Evolutionary conservation across 1,140 invertebrate species (phyloP).

Genomic region (Camponotus floridanus): DNA sequence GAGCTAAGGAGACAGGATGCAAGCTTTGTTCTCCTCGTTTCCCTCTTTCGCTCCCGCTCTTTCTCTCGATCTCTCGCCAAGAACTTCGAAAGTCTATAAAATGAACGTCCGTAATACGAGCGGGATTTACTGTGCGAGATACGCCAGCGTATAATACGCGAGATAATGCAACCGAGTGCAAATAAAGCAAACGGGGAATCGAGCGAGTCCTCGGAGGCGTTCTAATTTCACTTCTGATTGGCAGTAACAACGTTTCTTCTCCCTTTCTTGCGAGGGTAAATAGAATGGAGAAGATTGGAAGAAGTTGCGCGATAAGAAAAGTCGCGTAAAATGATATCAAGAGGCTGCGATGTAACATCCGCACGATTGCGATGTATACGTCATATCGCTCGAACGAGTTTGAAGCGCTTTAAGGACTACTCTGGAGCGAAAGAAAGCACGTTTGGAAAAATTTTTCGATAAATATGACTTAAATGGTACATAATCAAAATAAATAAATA

Average conservation of each 20-base stretch:
- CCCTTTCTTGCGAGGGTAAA: background rate
- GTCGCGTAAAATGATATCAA: slow-evolving; percentile 26
- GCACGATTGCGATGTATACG: too few species aligned
- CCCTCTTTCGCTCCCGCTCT: background rate
- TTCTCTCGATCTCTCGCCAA: background rate
- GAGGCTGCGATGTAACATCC: background rate
- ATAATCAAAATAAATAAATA: too few species aligned
- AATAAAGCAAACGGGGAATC: slow-evolving; percentile 42
- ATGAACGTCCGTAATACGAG: slow-evolving; percentile 35
- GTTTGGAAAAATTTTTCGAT: too few species aligned
- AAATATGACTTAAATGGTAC: too few species aligned
- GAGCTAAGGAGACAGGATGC: slow-evolving; percentile 12
- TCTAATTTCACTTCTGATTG: slow-evolving; percentile 50
- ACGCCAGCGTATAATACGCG: slow-evolving; percentile 4
- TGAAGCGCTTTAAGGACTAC: too few species aligned
- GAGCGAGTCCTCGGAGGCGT: slow-evolving; percentile 14
- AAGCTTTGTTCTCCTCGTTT: background rate
- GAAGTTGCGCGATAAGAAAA: slow-evolving; percentile 37
- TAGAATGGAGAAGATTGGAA: slow-evolving; percentile 30
- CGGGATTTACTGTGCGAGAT: slow-evolving; percentile 49
- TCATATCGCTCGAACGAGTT: too few species aligned
- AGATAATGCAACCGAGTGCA: slow-evolving; percentile 34
- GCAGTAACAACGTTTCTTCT: slow-evolving; percentile 19
- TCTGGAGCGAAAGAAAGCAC: too few species aligned
- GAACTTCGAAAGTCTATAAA: slow-evolving; percentile 54